Conservation (phyloP, 2,113 vertebrate species). For the Vulpes ferrilata region DNA sequence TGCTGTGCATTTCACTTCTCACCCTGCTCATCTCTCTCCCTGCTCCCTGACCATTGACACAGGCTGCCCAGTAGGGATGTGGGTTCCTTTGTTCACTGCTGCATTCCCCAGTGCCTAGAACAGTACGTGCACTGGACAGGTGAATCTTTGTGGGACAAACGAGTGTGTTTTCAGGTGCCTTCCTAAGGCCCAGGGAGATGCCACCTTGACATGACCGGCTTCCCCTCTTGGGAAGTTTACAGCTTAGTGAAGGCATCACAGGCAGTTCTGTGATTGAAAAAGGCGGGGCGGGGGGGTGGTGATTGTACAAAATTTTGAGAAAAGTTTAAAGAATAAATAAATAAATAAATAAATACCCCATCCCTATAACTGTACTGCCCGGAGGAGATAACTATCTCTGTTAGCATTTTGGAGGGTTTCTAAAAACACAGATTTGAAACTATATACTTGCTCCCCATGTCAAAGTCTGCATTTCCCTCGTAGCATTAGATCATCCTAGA, state of each 20-base stretch:
- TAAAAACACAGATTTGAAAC: background rate
- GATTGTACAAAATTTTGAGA: background rate
- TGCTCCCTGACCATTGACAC: background rate
- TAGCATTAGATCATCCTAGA: background rate
- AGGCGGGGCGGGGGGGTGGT: background rate
- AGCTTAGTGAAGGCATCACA: background rate
- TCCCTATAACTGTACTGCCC: background rate
- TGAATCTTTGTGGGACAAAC: background rate
- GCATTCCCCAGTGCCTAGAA: background rate
- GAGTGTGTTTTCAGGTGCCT: background rate
- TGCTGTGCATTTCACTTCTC: background rate
- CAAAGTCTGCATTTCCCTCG: background rate
- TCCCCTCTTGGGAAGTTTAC: background rate
- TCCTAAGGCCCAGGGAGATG: background rate
- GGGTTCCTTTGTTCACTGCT: background rate
- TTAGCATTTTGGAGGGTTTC: slow-evolving; percentile 14
- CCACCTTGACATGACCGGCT: background rate
- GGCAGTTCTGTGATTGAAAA: background rate
- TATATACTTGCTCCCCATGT: background rate
- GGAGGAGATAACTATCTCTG: background rate
- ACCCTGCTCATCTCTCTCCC: background rate
- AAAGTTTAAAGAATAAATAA: slow-evolving; percentile 20
- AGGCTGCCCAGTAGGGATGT: background rate
- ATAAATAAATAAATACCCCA: background rate
- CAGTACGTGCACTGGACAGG: background rate